Percentiles rank a stretch among this genome's conserved stretches.
phyloP scores from a whole-genome alignment of 2,888 invertebrate genomes.

The Argyresthia goedartella region DNA sequence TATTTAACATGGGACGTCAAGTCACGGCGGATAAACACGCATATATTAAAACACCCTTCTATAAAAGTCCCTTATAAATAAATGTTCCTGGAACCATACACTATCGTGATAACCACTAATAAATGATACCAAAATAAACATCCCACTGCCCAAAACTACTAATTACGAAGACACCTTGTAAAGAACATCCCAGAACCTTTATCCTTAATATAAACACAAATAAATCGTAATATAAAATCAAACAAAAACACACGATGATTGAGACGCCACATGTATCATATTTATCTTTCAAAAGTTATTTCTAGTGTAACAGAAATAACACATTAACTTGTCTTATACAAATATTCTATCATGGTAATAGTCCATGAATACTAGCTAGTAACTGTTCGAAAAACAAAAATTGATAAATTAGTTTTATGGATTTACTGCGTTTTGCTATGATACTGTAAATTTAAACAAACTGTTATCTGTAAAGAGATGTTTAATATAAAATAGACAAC shows the following conservation, averaged over 20 bases:
- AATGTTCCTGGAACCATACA: background rate
- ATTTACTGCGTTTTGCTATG: background rate
- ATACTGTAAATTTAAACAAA: background rate
- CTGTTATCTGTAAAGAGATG: background rate
- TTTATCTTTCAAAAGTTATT: slow-evolving; percentile 59
- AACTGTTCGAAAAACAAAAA: background rate
- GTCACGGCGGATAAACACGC: too few relatives aligned
- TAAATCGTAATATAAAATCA: slow-evolving; percentile 11
- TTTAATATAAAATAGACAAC: background rate
- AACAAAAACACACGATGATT: slow-evolving; percentile 26
- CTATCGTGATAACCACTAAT: background rate
- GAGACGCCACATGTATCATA: slow-evolving; percentile 59
- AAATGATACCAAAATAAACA: slow-evolving; percentile 6
- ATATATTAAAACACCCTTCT: too few relatives aligned
- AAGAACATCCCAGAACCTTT: slow-evolving; percentile 5
- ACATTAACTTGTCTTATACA: slow-evolving; percentile 37
- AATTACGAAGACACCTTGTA: slow-evolving; percentile 6
- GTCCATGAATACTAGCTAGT: slow-evolving; percentile 11
- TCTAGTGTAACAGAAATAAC: slow-evolving; percentile 48
- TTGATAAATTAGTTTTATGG: background rate
- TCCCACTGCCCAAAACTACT: background rate
- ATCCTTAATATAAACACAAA: slow-evolving; percentile 7
- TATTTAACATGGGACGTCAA: too few relatives aligned
- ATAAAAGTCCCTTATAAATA: background rate
- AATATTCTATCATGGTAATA: slow-evolving; percentile 44